Evolutionary conservation across 2,888 invertebrate species (phyloP), one percentile per base, ranked within the genome.

Genomic region (Nipponacmea schrenckii): DNA sequence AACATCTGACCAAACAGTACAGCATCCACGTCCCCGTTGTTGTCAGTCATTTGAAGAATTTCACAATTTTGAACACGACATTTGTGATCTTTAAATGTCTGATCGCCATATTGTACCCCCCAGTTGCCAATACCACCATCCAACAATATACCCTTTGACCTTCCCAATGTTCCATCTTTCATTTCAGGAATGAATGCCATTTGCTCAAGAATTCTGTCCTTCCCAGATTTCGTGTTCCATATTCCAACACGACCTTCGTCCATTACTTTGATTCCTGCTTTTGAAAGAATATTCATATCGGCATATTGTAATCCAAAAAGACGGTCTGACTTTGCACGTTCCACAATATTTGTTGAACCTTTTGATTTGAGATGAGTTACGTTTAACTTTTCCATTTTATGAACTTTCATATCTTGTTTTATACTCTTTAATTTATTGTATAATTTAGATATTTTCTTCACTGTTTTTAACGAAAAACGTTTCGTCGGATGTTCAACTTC

Each of bases 21-120:
- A 74, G 96, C 94, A 87, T 97, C 96, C 0, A 94, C 96, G 12
- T 92, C 91, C 62, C 90, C 90, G 0, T 94, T 93, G 80, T 93
- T 93, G 67, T 93, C 92, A 56, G n/a, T 20, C 10, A 93, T 93
- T 0, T 93, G 92, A 0, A 94, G 94, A 69, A 97, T 90, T 31
- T 91, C 91, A 89, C 97, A 98, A 5, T 94, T 92, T 86, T 93
- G 93, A 20, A 98, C 94, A 0, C 96, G 96, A 87, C 97, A 98
- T 79, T 94, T 92, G 80, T 92, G 91, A 79, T 91, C 91, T 80
- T 91, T 84, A 89, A 95, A 94, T 79, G 92, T 91, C 26, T 91
- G 91, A 50, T 93, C 91, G 0, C 94, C 91, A 5, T 65, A 44
- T n/a, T 75, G 44, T 7, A 80, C 72, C 46, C 73, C 73, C 77